A percentile compares a stretch with the other conserved stretches of the same genome.
Conservation (phyloP, 2,888 invertebrate genomes). For the Parnassius smintheus region DNA sequence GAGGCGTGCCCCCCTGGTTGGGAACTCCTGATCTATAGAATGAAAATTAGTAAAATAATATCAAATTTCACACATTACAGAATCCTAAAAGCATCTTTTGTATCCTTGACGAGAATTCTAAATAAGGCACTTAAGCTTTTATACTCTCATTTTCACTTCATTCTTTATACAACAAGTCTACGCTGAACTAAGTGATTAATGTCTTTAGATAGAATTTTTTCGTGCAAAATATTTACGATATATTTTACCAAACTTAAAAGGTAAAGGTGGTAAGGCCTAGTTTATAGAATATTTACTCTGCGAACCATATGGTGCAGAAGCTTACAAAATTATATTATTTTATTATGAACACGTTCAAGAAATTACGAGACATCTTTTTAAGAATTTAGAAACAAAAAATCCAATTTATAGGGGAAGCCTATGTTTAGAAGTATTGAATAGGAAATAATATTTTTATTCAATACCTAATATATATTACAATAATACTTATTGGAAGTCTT, state of each 20-base stretch:
- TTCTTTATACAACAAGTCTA: slow-evolving; percentile 9
- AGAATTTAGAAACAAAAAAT: no score
- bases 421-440: no score
- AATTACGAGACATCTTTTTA: background rate
- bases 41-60: background rate
- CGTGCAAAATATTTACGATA: slow-evolving; percentile 22
- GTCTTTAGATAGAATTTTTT: slow-evolving; percentile 5
- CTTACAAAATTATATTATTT: background rate
- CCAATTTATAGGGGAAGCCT: no score
- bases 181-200: slow-evolving; percentile 11
- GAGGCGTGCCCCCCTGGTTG: no score
- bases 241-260: background rate
- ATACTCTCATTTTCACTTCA: slow-evolving; percentile 3
- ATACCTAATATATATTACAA: no score
- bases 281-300: background rate
- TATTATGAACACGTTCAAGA: background rate
- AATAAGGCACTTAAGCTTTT: slow-evolving; percentile 10
- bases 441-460: no score
- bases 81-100: slow-evolving; percentile 10
- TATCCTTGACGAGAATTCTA: background rate
- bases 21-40: no score
- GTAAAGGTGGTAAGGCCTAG: background rate
- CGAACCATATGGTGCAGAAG: background rate
- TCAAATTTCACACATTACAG: background rate
- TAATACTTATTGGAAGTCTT: no score